These are phyloP conservation scores for Poecilia wingei DNA, from an alignment of 2,797 vertebrate species.

Conservation along the genomic window DNA sequence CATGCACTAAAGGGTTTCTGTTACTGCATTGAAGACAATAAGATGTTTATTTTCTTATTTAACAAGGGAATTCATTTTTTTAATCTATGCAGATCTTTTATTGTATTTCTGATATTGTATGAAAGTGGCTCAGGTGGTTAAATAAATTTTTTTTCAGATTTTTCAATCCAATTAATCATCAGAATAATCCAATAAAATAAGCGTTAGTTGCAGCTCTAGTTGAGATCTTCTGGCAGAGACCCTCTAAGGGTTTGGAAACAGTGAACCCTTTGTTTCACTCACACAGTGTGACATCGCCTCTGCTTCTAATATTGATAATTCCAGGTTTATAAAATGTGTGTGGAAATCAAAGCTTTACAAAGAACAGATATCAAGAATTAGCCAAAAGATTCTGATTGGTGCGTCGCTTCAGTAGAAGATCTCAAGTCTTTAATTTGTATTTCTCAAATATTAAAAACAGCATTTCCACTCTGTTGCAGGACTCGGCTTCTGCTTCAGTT, in stretches of 20 bases:
- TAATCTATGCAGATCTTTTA: too few relatives aligned
- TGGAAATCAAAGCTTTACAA: neutral
- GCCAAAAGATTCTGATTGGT: neutral
- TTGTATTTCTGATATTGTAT: too few relatives aligned
- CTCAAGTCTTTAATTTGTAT: neutral
- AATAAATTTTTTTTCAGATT: neutral
- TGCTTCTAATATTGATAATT: neutral
- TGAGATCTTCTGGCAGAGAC: too few relatives aligned
- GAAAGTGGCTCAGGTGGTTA: neutral
- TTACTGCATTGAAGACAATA: too few relatives aligned
- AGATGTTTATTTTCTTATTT: too few relatives aligned
- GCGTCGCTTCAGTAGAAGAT: neutral
- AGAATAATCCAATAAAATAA: too few relatives aligned
- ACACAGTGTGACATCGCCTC: neutral
- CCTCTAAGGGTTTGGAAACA: neutral
- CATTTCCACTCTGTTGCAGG: conserved; percentile 72
- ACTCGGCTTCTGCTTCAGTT: conserved; percentile 92
- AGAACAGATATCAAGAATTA: neutral
- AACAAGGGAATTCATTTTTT: too few relatives aligned
- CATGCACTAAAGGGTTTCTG: too few relatives aligned
- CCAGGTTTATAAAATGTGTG: neutral
- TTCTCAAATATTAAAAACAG: neutral
- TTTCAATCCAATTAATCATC: too few relatives aligned
- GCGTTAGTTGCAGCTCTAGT: too few relatives aligned
- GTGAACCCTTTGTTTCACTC: neutral